phyloP scores from a whole-genome alignment of 2,113 vertebrate genomes.

The Hippopotamus amphibius region DNA sequence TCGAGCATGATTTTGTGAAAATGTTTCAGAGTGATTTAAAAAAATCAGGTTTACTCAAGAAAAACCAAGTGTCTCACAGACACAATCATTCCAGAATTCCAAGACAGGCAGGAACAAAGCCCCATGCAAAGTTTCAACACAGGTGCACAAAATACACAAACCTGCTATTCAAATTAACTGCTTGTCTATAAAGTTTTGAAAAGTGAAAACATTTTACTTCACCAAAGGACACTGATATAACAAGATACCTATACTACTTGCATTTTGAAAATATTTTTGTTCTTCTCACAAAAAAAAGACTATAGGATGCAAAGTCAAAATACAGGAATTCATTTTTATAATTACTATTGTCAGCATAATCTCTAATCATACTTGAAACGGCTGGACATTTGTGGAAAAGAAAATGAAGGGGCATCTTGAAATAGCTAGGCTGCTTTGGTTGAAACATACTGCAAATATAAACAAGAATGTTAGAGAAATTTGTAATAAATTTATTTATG shows the following conservation, averaged over 20 bases:
- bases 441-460: background rate
- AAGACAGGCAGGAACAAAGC: background rate
- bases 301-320: background rate
- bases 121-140: background rate
- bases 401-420: background rate
- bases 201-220: background rate
- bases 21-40: background rate
- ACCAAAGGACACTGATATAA: background rate
- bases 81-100: background rate
- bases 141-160: background rate
- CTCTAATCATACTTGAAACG: background rate
- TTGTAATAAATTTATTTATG: background rate
- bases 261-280: background rate
- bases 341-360: background rate
- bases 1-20: background rate
- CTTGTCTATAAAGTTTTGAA: background rate
- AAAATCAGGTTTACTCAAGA: background rate
- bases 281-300: background rate
- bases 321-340: background rate
- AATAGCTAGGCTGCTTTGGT: background rate
- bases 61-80: background rate
- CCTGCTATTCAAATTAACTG: background rate
- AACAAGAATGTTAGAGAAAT: background rate
- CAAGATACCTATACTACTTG: background rate
- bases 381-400: background rate